phyloP scores from a whole-genome alignment of 2,888 invertebrate species.

The Halocaridina rubra region DNA sequence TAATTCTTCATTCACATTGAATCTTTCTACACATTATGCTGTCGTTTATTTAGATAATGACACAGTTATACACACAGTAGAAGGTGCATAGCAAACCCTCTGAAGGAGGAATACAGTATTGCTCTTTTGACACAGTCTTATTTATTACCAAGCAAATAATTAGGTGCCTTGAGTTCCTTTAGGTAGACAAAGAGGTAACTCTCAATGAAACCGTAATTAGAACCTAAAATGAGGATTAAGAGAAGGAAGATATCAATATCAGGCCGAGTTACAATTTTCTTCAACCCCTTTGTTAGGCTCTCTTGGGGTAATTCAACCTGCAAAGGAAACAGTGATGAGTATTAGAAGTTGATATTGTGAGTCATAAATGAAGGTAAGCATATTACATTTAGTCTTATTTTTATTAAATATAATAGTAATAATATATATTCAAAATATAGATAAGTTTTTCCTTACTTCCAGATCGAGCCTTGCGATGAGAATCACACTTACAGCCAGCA shows the following conservation, averaged over 20 bases:
- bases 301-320: slow-evolving; percentile 18
- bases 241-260: slow-evolving; percentile 76
- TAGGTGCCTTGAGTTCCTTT: slow-evolving; percentile 84
- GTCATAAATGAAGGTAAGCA: neutral
- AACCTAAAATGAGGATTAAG: slow-evolving; percentile 84
- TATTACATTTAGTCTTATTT: neutral
- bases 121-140: too few relatives aligned
- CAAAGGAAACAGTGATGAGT: too few relatives aligned
- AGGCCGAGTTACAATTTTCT: slow-evolving; percentile 8
- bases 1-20: neutral
- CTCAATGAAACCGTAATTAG: slow-evolving; percentile 90
- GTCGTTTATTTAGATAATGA: neutral
- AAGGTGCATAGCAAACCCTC: neutral
- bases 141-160: slow-evolving; percentile 79
- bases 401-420: neutral
- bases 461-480: slow-evolving; percentile 15
- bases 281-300: slow-evolving; percentile 19
- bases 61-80: neutral
- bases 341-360: too few relatives aligned
- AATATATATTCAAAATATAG: neutral
- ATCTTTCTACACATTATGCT: neutral
- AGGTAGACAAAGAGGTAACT: slow-evolving; percentile 88
- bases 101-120: neutral
- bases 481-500: neutral
- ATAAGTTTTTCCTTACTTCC: neutral